Base-by-base conservation (phyloP, 1,140 invertebrate species). In the Manduca sexta region DNA sequence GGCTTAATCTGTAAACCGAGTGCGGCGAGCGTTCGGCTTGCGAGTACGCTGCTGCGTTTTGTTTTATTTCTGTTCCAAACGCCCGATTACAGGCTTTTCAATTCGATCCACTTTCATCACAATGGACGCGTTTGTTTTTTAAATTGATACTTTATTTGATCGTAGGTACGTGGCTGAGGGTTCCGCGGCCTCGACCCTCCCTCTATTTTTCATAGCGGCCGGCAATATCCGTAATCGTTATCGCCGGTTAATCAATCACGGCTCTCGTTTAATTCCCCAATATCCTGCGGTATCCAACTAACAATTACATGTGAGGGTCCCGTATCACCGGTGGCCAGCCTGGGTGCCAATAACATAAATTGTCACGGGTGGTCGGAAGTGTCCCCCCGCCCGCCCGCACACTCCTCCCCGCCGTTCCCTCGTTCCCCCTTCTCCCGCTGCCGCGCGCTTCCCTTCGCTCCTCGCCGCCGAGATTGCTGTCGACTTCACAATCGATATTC, bases 401-500 rank as follows among this genome's bases (percentile, higher is more conserved):
- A 26, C 21, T 7, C 21, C 21, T 64, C 60, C 50, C 52, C 57
- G 52, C 53, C 40, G 56, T 45, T 54, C 46, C 56, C 52, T 51
- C 57, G 54, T 53, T 38, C 58, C 45, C 56, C 44, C 56, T 49
- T 49, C 53, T 41, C 42, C 39, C 50, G 40, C 11, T 37, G 33
- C 39, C 35, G 12, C 17, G 26, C 26, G 21, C 40, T 37, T 12
- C 4, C 52, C 7, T 26, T 29, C 38, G 43, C 49, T 38, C 37
- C 39, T 33, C 46, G 39, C 52, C 31, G 44, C 44, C 62, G 67
- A 77, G 71, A 81, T 80, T 80, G 76, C 71, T 70, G 73, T 75
- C 72, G 77, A 70, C 63, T 79, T 74, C 55, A 79, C 74, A 82
- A 84, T 84, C 81, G 77, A 84, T 84, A 84, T 82, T 84, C 81